Percentiles rank a stretch among this genome's conserved stretches.
Evolutionary conservation across 2,888 invertebrate species (phyloP).

Genomic region (Pyrgus malvae): DNA sequence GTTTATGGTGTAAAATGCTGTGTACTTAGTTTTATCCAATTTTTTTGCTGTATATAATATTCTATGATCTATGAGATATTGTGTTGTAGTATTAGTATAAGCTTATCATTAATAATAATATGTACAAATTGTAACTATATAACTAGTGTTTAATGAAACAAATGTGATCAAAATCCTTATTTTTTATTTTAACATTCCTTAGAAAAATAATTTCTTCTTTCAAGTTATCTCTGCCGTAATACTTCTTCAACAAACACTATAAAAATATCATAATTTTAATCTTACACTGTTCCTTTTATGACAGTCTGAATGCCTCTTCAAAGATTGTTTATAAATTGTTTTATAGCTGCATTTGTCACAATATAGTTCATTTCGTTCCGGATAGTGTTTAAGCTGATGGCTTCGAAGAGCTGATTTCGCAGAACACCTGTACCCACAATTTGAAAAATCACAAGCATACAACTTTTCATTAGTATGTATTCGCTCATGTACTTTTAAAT

Average conservation of each 20-base stretch:
- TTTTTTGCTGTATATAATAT: no score
- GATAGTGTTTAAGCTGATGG: conserved; percentile 48
- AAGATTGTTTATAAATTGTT: conserved; percentile 51
- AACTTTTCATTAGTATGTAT: conserved; percentile 43
- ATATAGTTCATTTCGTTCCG: conserved; percentile 42
- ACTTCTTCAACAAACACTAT: background rate
- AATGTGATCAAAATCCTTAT: no score
- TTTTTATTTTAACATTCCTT: no score
- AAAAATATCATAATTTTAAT: conserved; percentile 13
- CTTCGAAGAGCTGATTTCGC: conserved; percentile 46
- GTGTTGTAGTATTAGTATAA: no score
- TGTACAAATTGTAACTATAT: no score
- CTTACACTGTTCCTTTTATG: conserved; percentile 42
- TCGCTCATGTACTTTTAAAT: conserved; percentile 47
- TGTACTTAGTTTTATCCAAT: no score
- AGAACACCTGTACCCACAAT: conserved; percentile 38
- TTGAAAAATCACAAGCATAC: conserved; percentile 38
- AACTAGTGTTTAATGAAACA: no score
- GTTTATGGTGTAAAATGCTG: no score
- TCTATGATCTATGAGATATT: no score
- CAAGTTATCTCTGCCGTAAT: no score
- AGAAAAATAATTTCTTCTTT: background rate
- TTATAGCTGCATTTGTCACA: conserved; percentile 56
- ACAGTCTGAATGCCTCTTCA: conserved; percentile 48
- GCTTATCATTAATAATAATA: no score